Evolutionary conservation across 1,140 invertebrate species (phyloP).

Genomic region (Trachymyrmex cornetzi): DNA sequence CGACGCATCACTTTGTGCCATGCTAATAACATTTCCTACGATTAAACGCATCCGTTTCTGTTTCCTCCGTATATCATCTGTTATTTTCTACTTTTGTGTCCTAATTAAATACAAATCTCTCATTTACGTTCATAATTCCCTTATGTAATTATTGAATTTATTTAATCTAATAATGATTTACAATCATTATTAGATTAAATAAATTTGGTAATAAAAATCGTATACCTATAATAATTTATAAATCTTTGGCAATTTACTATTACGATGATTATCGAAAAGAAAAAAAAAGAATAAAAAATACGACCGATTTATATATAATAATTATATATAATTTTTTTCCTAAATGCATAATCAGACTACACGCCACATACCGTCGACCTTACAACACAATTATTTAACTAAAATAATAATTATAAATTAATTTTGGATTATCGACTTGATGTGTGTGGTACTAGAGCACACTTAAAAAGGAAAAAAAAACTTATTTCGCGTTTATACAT

Average conservation of each 20-base stretch:
- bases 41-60: slow-evolving; percentile 55
- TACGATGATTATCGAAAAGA: background rate
- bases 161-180: background rate
- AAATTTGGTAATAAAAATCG: too few relatives aligned
- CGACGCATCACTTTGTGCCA: slow-evolving; percentile 51
- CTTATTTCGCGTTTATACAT: background rate
- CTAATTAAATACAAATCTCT: slow-evolving; percentile 44
- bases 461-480: background rate
- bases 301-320: too few relatives aligned
- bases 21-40: slow-evolving; percentile 56
- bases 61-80: slow-evolving; percentile 8
- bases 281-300: background rate
- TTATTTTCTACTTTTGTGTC: slow-evolving; percentile 38
- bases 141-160: slow-evolving; percentile 15
- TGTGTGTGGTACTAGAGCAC: too few relatives aligned
- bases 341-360: too few relatives aligned
- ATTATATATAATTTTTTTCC: too few relatives aligned
- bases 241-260: background rate
- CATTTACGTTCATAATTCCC: background rate
- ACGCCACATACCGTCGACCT: too few relatives aligned
- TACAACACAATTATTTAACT: too few relatives aligned
- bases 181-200: too few relatives aligned
- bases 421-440: too few relatives aligned
- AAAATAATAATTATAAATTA: too few relatives aligned
- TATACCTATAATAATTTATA: background rate